Evolutionary conservation across 1,140 invertebrate species (phyloP), one percentile per base, ranked within the genome.

Genomic region (Ditylenchus dipsaci): DNA sequence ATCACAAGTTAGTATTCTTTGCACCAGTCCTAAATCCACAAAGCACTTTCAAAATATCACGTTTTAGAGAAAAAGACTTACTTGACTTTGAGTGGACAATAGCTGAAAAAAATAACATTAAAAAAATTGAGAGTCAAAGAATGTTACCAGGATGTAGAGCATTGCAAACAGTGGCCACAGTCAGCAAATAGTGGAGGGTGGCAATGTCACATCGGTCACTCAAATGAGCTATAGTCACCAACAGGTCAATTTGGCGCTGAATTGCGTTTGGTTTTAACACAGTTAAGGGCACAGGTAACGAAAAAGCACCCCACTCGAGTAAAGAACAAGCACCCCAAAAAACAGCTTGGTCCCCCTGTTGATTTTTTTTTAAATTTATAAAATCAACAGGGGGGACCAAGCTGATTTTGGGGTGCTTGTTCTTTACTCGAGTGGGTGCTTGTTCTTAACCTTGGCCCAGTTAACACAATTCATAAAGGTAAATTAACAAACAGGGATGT

Each of bases 241-340:
- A 66, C n/a, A 82, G 61, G 29, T 81, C 79, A 1, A 81, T 71
- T 76, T 81, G 79, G 7, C 80, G 67, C 77, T 81, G 65, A 59
- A 78, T 27, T 0, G 33, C 21, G 17, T 17, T 67, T n/a, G n/a
- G n/a, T n/a, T n/a, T n/a, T n/a, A n/a, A n/a, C n/a, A n/a, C n/a
- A n/a, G n/a, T n/a, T n/a, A n/a, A n/a, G n/a, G n/a, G n/a, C n/a
- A n/a, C n/a, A n/a, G n/a, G n/a, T n/a, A n/a, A n/a, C n/a, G n/a
- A n/a, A n/a, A n/a, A n/a, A n/a, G n/a, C n/a, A n/a, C n/a, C n/a
- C n/a, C n/a, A n/a, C n/a, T n/a, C n/a, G n/a, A n/a, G n/a, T n/a
- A n/a, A n/a, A n/a, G n/a, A n/a, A n/a, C n/a, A n/a, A n/a, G n/a
- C n/a, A n/a, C n/a, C n/a, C n/a, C n/a, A n/a, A n/a, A n/a, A n/a